These are phyloP conservation scores for Vombatus ursinus DNA, from an alignment of 2,113 vertebrate genomes.

Conservation along the genomic window DNA sequence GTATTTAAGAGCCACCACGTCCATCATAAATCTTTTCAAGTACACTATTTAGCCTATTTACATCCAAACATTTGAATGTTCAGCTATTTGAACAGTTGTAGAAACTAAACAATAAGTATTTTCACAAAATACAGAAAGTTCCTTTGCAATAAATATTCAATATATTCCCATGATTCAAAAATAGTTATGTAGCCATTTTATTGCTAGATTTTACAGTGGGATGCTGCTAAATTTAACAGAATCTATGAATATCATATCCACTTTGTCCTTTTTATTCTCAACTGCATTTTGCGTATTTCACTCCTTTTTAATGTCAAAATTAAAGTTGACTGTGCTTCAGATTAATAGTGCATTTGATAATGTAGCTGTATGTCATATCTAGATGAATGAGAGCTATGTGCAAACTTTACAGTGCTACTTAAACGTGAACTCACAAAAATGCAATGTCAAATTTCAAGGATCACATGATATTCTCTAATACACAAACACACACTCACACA, in stretches of 20 bases:
- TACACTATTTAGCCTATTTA: background rate
- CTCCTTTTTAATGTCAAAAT: background rate
- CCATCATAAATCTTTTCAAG: background rate
- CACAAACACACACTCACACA: no score
- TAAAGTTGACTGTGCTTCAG: background rate
- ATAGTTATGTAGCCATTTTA: background rate
- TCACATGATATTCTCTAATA: no score
- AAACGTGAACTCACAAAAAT: no score
- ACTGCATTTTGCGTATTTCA: background rate
- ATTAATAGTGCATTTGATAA: background rate
- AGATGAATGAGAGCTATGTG: background rate
- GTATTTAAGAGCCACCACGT: background rate
- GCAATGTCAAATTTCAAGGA: no score
- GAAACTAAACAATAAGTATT: background rate
- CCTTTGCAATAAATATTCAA: background rate
- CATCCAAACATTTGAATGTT: background rate
- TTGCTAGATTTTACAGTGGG: background rate
- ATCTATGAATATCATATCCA: background rate
- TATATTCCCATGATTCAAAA: background rate
- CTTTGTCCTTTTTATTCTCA: background rate
- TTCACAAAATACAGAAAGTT: background rate
- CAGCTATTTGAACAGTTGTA: background rate
- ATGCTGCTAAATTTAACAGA: background rate
- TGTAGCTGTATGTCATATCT: background rate
- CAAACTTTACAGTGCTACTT: no score